These are phyloP conservation scores for Sinella curviseta DNA, from an alignment of 1,140 invertebrate species.

Conservation along the genomic window DNA sequence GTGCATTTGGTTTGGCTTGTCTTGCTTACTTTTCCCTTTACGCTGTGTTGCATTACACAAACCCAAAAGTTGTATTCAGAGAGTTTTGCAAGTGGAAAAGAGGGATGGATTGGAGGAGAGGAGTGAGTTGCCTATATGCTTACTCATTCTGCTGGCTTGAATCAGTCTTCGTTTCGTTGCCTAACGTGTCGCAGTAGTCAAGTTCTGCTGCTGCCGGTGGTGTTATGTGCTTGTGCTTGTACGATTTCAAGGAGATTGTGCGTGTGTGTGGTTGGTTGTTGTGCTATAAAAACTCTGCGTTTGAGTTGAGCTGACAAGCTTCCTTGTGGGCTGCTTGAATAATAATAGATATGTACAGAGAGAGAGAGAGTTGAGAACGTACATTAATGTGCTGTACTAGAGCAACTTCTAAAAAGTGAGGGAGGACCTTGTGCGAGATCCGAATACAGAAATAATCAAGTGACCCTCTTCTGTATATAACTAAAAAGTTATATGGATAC, in stretches of 20 bases:
- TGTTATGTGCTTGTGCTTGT: not conserved
- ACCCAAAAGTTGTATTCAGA: too few species aligned
- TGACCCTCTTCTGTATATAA: not conserved
- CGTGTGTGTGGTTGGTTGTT: not conserved
- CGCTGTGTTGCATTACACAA: too few species aligned
- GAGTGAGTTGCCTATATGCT: not conserved
- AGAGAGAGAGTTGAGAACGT: too few species aligned
- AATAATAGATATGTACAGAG: too few species aligned
- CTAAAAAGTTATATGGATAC: too few species aligned
- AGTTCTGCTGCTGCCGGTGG: too few species aligned
- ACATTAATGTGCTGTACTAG: not conserved
- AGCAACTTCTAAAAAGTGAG: not conserved
- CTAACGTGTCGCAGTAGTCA: not conserved
- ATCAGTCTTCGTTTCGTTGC: not conserved
- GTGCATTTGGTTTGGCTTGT: too few species aligned
- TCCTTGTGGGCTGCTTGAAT: too few species aligned
- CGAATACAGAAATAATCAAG: not conserved
- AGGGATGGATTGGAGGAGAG: not conserved
- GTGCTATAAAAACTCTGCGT: too few species aligned
- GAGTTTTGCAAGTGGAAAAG: too few species aligned
- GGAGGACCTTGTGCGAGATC: not conserved
- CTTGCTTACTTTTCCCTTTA: not conserved
- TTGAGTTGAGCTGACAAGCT: too few species aligned
- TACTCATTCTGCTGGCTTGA: not conserved
- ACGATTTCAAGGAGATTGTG: not conserved